Evolutionary conservation across 2,797 vertebrate genomes (phyloP).

Genomic region (Xiphophorus birchmanni): DNA sequence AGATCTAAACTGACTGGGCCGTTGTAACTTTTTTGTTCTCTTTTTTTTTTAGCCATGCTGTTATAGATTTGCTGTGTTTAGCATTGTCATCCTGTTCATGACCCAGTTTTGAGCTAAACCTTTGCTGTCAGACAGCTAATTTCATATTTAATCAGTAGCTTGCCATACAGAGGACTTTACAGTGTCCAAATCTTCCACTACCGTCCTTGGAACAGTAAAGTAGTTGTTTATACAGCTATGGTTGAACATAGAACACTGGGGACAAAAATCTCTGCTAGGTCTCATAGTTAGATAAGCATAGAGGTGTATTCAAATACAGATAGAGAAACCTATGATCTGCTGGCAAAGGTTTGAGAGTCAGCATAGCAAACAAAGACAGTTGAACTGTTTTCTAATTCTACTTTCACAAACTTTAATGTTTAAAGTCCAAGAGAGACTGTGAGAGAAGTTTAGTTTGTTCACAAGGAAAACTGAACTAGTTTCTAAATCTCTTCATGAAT

Average conservation of each 20-base stretch:
- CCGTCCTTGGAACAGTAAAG: not conserved
- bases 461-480: not conserved
- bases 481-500: not conserved
- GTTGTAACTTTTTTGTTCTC: not conserved
- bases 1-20: not conserved
- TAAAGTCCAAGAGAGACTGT: not conserved
- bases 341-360: not conserved
- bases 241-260: not conserved
- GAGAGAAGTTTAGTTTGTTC: not conserved
- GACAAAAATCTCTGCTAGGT: not conserved
- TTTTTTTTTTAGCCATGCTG: not conserved
- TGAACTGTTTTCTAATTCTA: not conserved
- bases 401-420: not conserved
- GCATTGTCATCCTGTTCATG: not conserved
- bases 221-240: not conserved
- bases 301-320: not conserved
- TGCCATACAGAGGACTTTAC: not conserved
- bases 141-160: not conserved
- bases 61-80: not conserved
- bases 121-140: not conserved
- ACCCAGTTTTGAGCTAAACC: not conserved
- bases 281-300: not conserved
- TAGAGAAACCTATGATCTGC: not conserved
- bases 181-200: not conserved
- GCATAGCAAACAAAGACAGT: not conserved